Evolutionary conservation across 1,140 invertebrate genomes (phyloP).

Genomic region (Hylaeus anthracinus): DNA sequence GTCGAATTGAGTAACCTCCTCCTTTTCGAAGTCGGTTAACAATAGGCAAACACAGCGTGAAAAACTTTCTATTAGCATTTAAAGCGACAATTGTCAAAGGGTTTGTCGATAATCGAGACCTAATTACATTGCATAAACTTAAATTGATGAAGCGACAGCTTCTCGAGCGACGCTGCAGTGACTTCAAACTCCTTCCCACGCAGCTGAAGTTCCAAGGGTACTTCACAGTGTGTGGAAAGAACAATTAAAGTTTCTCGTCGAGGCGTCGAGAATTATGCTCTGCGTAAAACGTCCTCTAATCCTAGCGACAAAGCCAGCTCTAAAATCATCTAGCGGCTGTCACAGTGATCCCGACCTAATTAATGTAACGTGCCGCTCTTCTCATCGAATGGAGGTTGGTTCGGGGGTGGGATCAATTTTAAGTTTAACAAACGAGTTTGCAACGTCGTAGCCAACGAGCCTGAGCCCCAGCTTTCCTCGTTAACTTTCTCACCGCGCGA

Average conservation of each 20-base stretch:
- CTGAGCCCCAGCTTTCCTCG: constrained; percentile 35
- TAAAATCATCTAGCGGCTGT: constrained; percentile 40
- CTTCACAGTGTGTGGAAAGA: neutral
- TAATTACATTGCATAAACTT: too few relatives aligned
- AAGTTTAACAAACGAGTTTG: constrained; percentile 70
- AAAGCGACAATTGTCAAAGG: too few relatives aligned
- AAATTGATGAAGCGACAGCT: constrained; percentile 1
- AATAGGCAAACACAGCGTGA: too few relatives aligned
- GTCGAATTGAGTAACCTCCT: too few relatives aligned
- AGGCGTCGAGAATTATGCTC: constrained; percentile 1
- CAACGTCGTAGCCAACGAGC: constrained; percentile 44
- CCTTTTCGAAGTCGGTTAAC: too few relatives aligned
- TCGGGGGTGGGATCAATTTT: constrained; percentile 63
- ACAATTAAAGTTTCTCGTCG: constrained; percentile 44
- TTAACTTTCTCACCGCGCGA: constrained; percentile 57
- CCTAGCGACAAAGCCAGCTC: constrained; percentile 22
- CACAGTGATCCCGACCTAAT: constrained; percentile 57
- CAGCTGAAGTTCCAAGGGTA: neutral
- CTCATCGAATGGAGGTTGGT: constrained; percentile 36
- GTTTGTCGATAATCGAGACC: too few relatives aligned
- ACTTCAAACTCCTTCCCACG: neutral
- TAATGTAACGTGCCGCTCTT: constrained; percentile 53
- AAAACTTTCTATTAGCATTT: too few relatives aligned
- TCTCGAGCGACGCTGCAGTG: neutral
- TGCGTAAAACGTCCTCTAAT: constrained; percentile 52